Conservation (phyloP, 2,888 invertebrate species). For the Pseudoips prasinana region DNA sequence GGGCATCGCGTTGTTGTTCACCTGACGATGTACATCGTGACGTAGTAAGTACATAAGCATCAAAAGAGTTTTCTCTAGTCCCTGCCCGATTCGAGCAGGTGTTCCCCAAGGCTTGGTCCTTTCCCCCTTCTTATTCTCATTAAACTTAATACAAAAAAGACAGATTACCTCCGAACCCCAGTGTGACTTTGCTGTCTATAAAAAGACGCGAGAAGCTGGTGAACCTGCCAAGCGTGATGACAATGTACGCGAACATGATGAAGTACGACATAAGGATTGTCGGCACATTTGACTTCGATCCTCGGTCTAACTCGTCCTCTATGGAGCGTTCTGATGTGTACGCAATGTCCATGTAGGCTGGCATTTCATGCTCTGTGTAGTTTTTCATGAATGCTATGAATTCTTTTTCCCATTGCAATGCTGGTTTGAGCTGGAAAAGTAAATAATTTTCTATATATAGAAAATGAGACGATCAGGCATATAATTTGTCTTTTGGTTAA, state of each 20-base stretch:
- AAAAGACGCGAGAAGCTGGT: constrained; percentile 88
- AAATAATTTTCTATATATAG: too few relatives aligned
- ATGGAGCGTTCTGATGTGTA: constrained; percentile 96
- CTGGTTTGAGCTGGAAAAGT: constrained; percentile 83
- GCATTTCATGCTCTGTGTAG: constrained; percentile 85
- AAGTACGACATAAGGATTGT: constrained; percentile 97
- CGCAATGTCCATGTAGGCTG: constrained; percentile 90
- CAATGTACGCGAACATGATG: constrained; percentile 99
- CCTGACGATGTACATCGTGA: too few relatives aligned
- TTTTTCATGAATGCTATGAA: constrained; percentile 91
- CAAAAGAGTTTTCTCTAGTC: too few relatives aligned
- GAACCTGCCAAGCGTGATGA: constrained; percentile 94
- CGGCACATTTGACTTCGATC: constrained; percentile 94
- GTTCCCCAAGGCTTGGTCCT: too few relatives aligned
- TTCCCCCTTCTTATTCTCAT: too few relatives aligned
- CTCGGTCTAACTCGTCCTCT: constrained; percentile 96
- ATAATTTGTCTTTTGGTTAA: too few relatives aligned
- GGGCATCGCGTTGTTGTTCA: too few relatives aligned
- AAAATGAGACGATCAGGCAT: too few relatives aligned
- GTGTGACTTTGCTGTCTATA: constrained; percentile 96
- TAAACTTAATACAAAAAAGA: too few relatives aligned
- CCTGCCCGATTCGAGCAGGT: too few relatives aligned
- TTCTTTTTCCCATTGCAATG: constrained; percentile 91
- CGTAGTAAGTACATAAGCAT: too few relatives aligned
- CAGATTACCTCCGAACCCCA: constrained; percentile 87